Base-by-base conservation (phyloP, 30 jellyfish, hydroid and myxozoan species). In the Aurelia sp. region DNA sequence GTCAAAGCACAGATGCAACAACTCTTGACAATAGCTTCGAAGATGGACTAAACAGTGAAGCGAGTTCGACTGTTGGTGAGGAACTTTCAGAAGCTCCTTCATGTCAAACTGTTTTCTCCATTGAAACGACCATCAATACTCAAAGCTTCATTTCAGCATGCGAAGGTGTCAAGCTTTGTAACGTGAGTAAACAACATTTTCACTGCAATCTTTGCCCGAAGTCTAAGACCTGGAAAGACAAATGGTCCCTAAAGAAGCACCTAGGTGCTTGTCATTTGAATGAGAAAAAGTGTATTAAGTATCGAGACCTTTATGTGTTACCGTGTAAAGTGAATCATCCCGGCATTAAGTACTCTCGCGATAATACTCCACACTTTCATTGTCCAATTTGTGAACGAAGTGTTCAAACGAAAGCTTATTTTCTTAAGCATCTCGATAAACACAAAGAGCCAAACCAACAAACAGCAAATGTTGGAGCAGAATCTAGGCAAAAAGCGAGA, bases 301-400 rank as follows among this genome's bases (percentile, higher is more conserved):
- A 44, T 44, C 55, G 9, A 44, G 9, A 44, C 55, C 55, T 44
- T 44, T 44, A 44, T 44, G 55, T 44, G 20, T 55, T 74, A 12
- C 85, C 85, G 13, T 74, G 85, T 53, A 74, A 74, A 52, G 20
- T 27, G 47, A 10, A 22, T 27, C 62, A 69, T 69, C 27, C 72
- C 0, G 35, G 44, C 70, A 51, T 50, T 35, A 17, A 40, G 13
- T 21, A 19, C 20, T 35, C 85, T 9, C 48, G 55, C 20, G 55
- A 51, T 21, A 50, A 55, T 18, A 51, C 27, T 13, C 27, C 24
- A 20, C 85, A 74, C 67, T 74, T 35, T 35, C 85, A 74, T 53
- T 74, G 85, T 69, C 31, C 85, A 19, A 31, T 21, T 4, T 74
- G 85, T 58, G 31, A 71, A 35, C 30, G 63, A 4, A 74, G 35